Conservation (phyloP, 1,140 invertebrate species). For the Drosophila prosaltans region DNA sequence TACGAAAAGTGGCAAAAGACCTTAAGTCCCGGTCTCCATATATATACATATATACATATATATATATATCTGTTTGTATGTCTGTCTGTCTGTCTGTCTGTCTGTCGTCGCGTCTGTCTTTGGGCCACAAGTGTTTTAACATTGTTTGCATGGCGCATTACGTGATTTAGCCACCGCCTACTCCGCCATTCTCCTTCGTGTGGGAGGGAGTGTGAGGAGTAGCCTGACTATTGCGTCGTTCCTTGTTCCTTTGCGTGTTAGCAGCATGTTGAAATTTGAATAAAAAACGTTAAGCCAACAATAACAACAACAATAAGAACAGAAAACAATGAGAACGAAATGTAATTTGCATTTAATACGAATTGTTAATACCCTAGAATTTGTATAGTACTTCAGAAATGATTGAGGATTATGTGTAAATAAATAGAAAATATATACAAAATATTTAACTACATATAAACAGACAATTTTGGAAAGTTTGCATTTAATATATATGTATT, state of each 20-base stretch:
- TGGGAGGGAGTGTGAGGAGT: conserved; percentile 4
- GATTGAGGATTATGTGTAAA: too few species aligned
- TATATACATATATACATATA: too few species aligned
- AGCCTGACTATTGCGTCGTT: conserved; percentile 24
- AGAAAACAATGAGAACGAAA: not conserved
- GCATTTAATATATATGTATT: too few species aligned
- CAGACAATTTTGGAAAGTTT: too few species aligned
- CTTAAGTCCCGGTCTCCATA: not conserved
- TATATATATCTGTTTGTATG: not conserved
- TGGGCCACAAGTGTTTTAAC: conserved; percentile 75
- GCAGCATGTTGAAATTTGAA: conserved; percentile 75
- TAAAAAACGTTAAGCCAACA: conserved; percentile 53
- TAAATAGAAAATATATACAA: too few species aligned
- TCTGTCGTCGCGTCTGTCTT: conserved; percentile 25
- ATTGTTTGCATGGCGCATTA: conserved; percentile 79
- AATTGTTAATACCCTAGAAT: conserved; percentile 32
- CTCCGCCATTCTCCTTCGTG: conserved; percentile 15
- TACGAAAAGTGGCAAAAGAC: not conserved
- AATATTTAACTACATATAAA: too few species aligned
- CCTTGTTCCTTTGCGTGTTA: conserved; percentile 63
- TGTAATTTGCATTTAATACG: not conserved
- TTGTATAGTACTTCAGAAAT: too few species aligned
- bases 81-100: not conserved
- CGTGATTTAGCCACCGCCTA: conserved; percentile 74
- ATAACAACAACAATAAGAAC: conserved; percentile 10